Percentiles rank a stretch among this genome's conserved stretches.
These are phyloP conservation scores for Gobius niger DNA, from an alignment of 2,113 vertebrate species.

Conservation along the genomic window DNA sequence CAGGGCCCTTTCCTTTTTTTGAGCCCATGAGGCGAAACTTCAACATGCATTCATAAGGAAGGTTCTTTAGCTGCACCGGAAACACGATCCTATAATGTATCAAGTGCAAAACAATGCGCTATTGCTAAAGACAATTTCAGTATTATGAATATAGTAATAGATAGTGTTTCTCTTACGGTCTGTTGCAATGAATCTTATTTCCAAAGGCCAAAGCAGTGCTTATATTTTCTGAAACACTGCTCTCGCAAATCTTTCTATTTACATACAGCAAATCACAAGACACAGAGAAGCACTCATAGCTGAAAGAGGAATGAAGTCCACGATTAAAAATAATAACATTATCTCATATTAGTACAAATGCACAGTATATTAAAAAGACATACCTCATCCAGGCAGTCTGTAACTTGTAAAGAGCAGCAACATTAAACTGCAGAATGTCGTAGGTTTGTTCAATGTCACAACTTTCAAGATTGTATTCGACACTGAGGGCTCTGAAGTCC, in stretches of 20 bases:
- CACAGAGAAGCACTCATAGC: slow-evolving; percentile 70
- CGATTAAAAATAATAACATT: not conserved
- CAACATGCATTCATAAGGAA: slow-evolving; percentile 74
- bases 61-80: slow-evolving; percentile 55
- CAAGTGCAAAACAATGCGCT: no score
- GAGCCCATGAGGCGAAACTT: slow-evolving; percentile 66
- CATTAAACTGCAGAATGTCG: slow-evolving; percentile 63
- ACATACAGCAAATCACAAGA: slow-evolving; percentile 63
- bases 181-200: slow-evolving; percentile 68
- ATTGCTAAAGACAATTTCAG: not conserved
- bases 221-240: slow-evolving; percentile 70
- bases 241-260: slow-evolving; percentile 55
- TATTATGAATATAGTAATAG: not conserved
- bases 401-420: slow-evolving; percentile 66
- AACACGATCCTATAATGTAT: slow-evolving; percentile 68
- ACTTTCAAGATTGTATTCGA: not conserved
- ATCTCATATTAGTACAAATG: no score
- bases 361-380: not conserved
- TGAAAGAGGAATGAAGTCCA: slow-evolving; percentile 21
- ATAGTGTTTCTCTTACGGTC: slow-evolving; percentile 56
- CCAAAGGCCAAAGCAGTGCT: slow-evolving; percentile 60
- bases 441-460: slow-evolving; percentile 31
- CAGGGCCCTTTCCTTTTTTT: slow-evolving; percentile 60
- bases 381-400: slow-evolving; percentile 62
- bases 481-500: slow-evolving; percentile 48